Percentiles rank a stretch among this genome's conserved stretches.
phyloP scores from a whole-genome alignment of 2,113 vertebrate genomes.

The Taxidea taxus region DNA sequence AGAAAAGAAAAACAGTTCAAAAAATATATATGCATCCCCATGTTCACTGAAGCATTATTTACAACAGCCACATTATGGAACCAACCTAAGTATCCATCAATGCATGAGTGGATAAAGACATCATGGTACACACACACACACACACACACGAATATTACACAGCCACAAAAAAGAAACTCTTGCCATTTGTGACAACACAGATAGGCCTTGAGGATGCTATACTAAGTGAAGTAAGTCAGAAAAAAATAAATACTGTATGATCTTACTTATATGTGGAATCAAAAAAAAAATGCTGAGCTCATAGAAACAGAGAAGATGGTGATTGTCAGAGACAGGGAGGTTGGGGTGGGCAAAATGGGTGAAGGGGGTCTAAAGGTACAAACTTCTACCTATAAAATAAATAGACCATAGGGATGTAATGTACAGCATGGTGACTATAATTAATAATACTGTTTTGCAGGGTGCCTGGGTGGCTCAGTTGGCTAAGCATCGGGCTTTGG shows the following conservation, averaged over 20 bases:
- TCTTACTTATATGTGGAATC: neutral
- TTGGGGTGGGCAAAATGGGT: neutral
- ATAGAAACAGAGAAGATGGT: neutral
- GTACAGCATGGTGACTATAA: neutral
- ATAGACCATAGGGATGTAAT: neutral
- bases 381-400: neutral
- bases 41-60: neutral
- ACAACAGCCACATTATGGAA: neutral
- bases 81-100: neutral
- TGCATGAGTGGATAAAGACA: neutral
- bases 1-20: neutral
- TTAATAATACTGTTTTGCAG: neutral
- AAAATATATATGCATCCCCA: neutral
- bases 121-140: neutral
- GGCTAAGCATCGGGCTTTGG: too few relatives aligned
- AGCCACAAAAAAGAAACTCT: neutral
- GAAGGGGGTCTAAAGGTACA: neutral
- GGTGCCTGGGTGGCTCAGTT: neutral
- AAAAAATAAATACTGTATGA: neutral
- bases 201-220: neutral
- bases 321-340: neutral
- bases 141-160: neutral
- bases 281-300: neutral
- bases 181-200: neutral
- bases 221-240: neutral